These are phyloP conservation scores for Cephonodes hylas DNA, from an alignment of 2,888 invertebrate species.

Conservation along the genomic window DNA sequence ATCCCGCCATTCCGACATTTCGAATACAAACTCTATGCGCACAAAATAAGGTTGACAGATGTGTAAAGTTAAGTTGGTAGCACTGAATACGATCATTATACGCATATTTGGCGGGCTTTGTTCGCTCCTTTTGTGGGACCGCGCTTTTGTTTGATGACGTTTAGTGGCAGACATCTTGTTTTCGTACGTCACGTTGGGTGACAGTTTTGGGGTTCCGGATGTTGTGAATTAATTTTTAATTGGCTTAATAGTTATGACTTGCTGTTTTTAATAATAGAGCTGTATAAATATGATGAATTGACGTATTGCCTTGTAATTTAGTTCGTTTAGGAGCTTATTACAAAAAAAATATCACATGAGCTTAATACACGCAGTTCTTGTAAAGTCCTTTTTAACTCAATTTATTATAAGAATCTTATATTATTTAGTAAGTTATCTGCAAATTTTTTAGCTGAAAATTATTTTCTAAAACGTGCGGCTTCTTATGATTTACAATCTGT, in stretches of 20 bases:
- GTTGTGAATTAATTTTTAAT: slow-evolving; percentile 7
- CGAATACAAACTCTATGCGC: slow-evolving; percentile 9
- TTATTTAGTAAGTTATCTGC: too few species aligned
- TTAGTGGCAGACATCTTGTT: slow-evolving; percentile 74
- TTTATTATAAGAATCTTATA: too few species aligned
- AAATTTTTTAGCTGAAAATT: too few species aligned
- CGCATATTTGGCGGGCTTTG: slow-evolving; percentile 73
- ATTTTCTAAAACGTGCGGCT: too few species aligned
- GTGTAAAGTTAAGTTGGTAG: slow-evolving; percentile 15
- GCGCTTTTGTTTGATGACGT: slow-evolving; percentile 60
- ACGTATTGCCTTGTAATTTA: too few species aligned
- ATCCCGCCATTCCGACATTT: not conserved
- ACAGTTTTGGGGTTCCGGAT: slow-evolving; percentile 16
- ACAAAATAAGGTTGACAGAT: not conserved
- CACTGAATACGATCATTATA: slow-evolving; percentile 64
- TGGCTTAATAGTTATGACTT: slow-evolving; percentile 6
- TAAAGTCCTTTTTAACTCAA: too few species aligned
- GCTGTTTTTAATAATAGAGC: not conserved
- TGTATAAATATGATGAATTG: not conserved
- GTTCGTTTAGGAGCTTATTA: too few species aligned
- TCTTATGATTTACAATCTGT: too few species aligned
- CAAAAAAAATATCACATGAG: too few species aligned
- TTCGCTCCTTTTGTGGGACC: slow-evolving; percentile 48
- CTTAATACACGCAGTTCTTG: too few species aligned
- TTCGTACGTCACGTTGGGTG: slow-evolving; percentile 30